Evolutionary conservation across 2,797 vertebrate genomes (phyloP), one percentile per base, ranked within the genome.

Genomic region (Enteromius paludinosus): DNA sequence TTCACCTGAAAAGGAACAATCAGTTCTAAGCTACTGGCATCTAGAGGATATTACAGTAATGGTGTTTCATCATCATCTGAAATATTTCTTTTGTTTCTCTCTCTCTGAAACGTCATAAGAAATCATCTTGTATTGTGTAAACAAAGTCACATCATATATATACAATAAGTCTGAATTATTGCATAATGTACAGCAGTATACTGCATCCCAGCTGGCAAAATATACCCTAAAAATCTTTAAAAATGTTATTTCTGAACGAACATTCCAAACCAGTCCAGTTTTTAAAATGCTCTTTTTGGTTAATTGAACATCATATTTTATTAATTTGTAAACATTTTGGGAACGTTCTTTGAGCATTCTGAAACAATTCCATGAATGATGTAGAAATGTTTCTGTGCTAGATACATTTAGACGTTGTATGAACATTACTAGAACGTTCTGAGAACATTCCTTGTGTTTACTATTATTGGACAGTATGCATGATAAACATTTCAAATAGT

Each of bases 1-100:
- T 79, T 69, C 33, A 54, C 33, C 10, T 54, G 12, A 35, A 80
- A 52, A 79, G 38, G 65, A 30, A 62, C 18, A 72, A 62, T 61
- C 25, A 45, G 18, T 59, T 45, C 35, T 23, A n/a, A 41, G 65
- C 17, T 25, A 77, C 17, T 11, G 3, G 41, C 9, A 14, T 43
- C 38, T 77, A 68, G 9, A 23, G 43, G 20, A 68, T 14, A 38
- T 45, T 56, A 17, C 23, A 43, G 23, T 79, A 66, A 33, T 35
- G 18, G 0, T 4, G 3, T 52, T 35, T 25, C 49, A 54, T 68
- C 28, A 56, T 43, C 35, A 70, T 15, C 17, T 1, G 3, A 79
- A 8, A 69, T 28, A 56, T 66, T 25, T 28, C 14, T 45, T 45
- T 65, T 64, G 23, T 52, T 20, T 9, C 15, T 38, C 38, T 38